These are phyloP conservation scores for Cercopithecus hamlyni DNA, from an alignment of 2,797 vertebrate species.

Conservation along the genomic window DNA sequence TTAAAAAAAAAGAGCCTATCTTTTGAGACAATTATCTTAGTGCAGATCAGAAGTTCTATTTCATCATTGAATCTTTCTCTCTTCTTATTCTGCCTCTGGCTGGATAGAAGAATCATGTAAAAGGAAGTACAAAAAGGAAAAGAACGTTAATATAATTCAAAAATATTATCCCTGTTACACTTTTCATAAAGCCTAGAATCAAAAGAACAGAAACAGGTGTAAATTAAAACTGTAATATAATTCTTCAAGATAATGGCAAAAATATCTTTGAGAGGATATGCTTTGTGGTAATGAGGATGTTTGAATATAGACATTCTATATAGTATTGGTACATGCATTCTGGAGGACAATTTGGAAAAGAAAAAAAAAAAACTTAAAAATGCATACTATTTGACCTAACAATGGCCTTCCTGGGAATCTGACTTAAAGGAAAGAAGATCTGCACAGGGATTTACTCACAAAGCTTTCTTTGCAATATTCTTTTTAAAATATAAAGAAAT, in stretches of 20 bases:
- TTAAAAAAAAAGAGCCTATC: neutral
- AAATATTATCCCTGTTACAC: slow-evolving; percentile 36
- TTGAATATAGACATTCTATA: neutral
- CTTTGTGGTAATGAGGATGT: neutral
- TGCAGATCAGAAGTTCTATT: slow-evolving; percentile 59
- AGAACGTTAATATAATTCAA: slow-evolving; percentile 60
- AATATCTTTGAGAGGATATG: neutral
- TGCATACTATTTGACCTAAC: neutral
- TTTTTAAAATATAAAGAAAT: slow-evolving; percentile 18
- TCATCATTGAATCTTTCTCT: slow-evolving; percentile 22
- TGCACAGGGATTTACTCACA: neutral
- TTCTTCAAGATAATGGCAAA: slow-evolving; percentile 53
- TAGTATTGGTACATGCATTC: neutral
- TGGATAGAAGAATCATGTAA: slow-evolving; percentile 51
- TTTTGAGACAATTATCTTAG: slow-evolving; percentile 67
- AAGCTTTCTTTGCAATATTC: neutral
- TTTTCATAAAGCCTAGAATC: slow-evolving; percentile 53
- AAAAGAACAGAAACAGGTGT: slow-evolving; percentile 63
- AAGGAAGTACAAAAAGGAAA: slow-evolving; percentile 56
- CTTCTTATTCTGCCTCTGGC: slow-evolving; percentile 70
- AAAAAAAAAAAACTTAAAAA: neutral
- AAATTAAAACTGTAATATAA: slow-evolving; percentile 71
- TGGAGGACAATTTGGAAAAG: neutral
- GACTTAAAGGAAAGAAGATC: neutral
- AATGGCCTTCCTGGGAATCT: neutral